Evolutionary conservation across 2,113 vertebrate species (phyloP), one percentile per base, ranked within the genome.

Genomic region (Tragulus kanchil): DNA sequence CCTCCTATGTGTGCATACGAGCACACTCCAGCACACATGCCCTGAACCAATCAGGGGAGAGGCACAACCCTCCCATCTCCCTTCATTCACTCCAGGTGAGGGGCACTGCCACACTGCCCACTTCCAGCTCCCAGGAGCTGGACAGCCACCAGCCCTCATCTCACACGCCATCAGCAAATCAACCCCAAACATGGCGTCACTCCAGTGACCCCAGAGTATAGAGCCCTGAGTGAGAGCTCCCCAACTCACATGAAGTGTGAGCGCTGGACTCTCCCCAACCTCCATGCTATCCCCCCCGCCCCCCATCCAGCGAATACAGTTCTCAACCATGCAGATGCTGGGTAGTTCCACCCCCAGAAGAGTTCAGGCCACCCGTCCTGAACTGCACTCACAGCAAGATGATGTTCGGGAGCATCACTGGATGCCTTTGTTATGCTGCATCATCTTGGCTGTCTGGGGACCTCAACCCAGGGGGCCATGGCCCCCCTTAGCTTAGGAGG

Each of bases 161-260:
- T 79, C 78, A 64, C 45, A 48, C 62, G 59, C 78, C 8, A 78
- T 82, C 79, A 86, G 78, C 90, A 59, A 45, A 81, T 2, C 65
- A 62, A 31, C 28, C 42, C 48, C 31, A 19, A 71, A 52, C 5
- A 4, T 1, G 3, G 25, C 26, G 0, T 61, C 61, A 64, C 73
- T 78, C 79, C 73, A 0, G 17, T 82, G 81, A 83, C 31, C 25
- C 1, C 0, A 13, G 52, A 13, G 42, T 13, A 4, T 42, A n/a
- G 12, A 67, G 67, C 58, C 17, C 85, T 3, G 11, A 2, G 2
- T 1, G 0, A 58, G 16, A 56, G 21, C 1, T 16, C 56, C 84
- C 36, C 0, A 21, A 13, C 52, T 45, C 45, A 0, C 5, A 26
- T n/a, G 50, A 19, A 11, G 8, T 0, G 0, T 8, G 15, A 7